Base-by-base conservation (phyloP, 2,797 vertebrate genomes). In the Dipus sagitta region DNA sequence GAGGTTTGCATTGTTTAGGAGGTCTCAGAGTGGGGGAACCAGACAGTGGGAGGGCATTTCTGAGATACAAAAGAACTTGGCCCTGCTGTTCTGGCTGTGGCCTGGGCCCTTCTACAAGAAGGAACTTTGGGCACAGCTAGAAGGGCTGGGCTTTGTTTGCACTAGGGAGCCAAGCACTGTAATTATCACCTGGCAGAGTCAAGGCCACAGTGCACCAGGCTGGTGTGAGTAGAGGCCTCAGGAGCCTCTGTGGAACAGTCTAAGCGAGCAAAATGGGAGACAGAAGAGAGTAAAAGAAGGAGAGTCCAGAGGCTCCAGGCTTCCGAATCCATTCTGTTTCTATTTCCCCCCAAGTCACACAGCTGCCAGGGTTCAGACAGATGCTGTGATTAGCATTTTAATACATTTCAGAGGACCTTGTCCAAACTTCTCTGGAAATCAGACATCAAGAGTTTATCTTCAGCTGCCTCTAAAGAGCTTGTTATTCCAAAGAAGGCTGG, bases 351-450 rank as follows among this genome's bases (percentile, higher is more conserved):
- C 95, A 91, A 97, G 95, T 96, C 96, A 96, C 94, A 95, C 96
- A 96, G 96, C 96, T 97, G 97, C 96, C 94, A 93, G 95, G 85
- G 94, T 97, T 97, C 94, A 96, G 94, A 96, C 96, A 96, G 96
- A 97, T 94, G 96, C 96, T 93, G 96, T 95, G 97, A 97, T 97
- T 97, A 97, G 96, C 96, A 97, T 97, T 96, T 97, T 97, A 97
- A 97, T 97, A 95, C 91, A 96, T 97, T 97, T 97, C 93, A 93
- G 96, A 97, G 95, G 96, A 97, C 96, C 94, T 97, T 97, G 96
- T 97, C 96, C 96, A 96, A 96, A 97, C 95, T 84, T 86, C 86
- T 97, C 82, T 97, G 95, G 86, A 97, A 96, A 96, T 95, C 96
- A 96, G 97, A 96, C 96, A 96, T 94, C 96, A 93, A 95, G 96